Evolutionary conservation across 2,113 vertebrate genomes (phyloP), one percentile per base, ranked within the genome.

Genomic region (Paralichthys olivaceus): DNA sequence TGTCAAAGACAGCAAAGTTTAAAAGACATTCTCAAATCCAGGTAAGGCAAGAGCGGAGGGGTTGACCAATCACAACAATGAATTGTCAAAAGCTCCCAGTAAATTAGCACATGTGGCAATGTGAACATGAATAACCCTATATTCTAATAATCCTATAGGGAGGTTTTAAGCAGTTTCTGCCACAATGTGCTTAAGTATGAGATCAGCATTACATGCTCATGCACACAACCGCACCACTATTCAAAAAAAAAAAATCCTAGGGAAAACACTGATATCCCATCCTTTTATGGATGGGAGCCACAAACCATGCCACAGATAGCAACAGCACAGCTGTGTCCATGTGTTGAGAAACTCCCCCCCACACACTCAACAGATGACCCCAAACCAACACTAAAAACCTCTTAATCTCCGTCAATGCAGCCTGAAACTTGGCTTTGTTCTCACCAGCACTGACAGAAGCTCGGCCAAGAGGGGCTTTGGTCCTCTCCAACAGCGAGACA

Each of bases 291-390:
- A 72, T 0, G 4, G 0, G 1, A 40, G 66, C 45, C 62, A 47
- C 45, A 19, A 28, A 45, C 28, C 15, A 14, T 15, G 29, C 20
- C 22, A 43, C n/a, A 68, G n/a, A 73, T 8, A 69, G 15, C n/a
- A 26, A 56, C 22, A 65, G 7, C 63, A 65, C 69, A 79, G 64
- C 80, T 86, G 76, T 22, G n/a, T 65, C 69, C 47, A 25, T 62
- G 37, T 53, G 72, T 79, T 67, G 51, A 74, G 49, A 59, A 56
- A 51, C 22, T 8, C 28, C 11, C 22, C 22, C 53, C 9, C 55
- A 15, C 26, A 2, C 43, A 14, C 29, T 13, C 40, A 14, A 20
- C 54, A 66, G 54, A 76, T 55, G 49, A 76, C 15, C 67, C 28
- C 13, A 0, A 57, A 20, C 19, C 17, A 28, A 60, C 56, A 64